These are phyloP conservation scores for Caenorhabditis latens DNA, from an alignment of 1,140 invertebrate genomes.

Conservation along the genomic window DNA sequence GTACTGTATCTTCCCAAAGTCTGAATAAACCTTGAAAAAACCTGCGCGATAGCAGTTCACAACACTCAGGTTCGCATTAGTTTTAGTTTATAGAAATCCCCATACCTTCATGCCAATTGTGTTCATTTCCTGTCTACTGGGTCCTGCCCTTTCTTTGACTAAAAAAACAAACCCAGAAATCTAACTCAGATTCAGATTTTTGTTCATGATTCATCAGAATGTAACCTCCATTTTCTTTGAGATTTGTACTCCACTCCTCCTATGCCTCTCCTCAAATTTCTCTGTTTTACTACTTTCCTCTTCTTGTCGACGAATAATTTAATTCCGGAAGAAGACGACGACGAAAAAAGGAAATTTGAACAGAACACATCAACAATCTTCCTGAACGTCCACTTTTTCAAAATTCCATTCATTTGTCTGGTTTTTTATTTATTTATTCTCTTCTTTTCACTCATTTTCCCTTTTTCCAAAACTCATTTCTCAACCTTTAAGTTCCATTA, in stretches of 20 bases:
- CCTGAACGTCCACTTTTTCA: background rate
- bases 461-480: background rate
- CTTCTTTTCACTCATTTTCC: background rate
- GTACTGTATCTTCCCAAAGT: too few relatives aligned
- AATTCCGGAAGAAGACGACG: slow-evolving; percentile 1
- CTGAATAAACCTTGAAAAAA: too few relatives aligned
- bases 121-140: too few relatives aligned
- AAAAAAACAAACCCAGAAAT: too few relatives aligned
- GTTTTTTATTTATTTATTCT: background rate
- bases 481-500: background rate
- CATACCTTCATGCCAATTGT: too few relatives aligned
- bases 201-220: background rate
- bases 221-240: background rate
- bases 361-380: slow-evolving; percentile 34
- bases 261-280: background rate
- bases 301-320: slow-evolving; percentile 11
- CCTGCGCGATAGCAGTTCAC: too few relatives aligned
- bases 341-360: too few relatives aligned
- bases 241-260: slow-evolving; percentile 3
- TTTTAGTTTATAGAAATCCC: too few relatives aligned
- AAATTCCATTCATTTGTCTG: background rate
- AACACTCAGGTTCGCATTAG: too few relatives aligned
- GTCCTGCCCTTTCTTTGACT: background rate
- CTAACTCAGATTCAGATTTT: too few relatives aligned
- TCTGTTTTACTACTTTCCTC: background rate